Conservation (phyloP, 2,797 vertebrate genomes). For the Merluccius polli region DNA sequence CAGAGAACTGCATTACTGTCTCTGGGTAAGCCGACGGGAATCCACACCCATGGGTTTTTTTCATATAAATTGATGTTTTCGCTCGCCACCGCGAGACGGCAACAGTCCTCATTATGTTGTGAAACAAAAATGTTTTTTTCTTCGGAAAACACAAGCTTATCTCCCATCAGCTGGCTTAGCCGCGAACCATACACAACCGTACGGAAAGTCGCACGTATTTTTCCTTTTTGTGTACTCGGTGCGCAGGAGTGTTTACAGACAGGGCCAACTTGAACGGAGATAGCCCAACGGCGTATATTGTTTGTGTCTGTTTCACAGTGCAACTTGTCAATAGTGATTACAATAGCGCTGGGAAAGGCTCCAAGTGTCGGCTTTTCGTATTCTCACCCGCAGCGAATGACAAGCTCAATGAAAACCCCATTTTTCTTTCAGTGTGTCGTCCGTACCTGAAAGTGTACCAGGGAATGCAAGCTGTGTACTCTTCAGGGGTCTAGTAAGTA, state of each 20-base stretch:
- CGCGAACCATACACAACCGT: background rate
- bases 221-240: background rate
- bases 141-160: constrained; percentile 44
- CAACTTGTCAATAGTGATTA: background rate
- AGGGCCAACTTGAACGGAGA: background rate
- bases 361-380: background rate
- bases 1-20: constrained; percentile 31
- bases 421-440: constrained; percentile 75
- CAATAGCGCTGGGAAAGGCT: background rate
- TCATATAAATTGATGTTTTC: constrained; percentile 55
- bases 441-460: constrained; percentile 94
- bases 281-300: background rate
- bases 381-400: background rate
- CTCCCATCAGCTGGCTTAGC: background rate
- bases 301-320: background rate
- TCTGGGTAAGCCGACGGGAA: constrained; percentile 42
- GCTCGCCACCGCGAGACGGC: constrained; percentile 40
- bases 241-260: background rate
- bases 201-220: background rate
- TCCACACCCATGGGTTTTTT: constrained; percentile 31
- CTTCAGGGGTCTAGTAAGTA: constrained; percentile 94
- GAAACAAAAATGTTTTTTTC: constrained; percentile 33
- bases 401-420: background rate
- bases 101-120: constrained; percentile 28
- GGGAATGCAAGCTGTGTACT: constrained; percentile 91